Conservation (phyloP, 2,888 invertebrate genomes). For the Allophyes oxyacanthae region DNA sequence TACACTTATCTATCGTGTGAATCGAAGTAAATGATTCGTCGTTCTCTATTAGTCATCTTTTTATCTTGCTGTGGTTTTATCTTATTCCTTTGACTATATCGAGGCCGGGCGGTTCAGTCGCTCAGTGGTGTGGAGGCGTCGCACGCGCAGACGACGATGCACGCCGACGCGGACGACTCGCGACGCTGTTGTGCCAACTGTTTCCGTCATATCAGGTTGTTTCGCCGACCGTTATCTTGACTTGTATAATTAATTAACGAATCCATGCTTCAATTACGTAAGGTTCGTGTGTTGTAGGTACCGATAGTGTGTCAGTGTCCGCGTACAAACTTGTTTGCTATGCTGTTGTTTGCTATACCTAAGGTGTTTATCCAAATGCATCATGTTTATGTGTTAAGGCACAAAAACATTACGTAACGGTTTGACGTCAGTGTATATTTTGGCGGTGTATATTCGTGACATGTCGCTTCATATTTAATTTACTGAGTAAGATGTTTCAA, state of each 20-base stretch:
- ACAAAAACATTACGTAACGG: constrained; percentile 35
- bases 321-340: constrained; percentile 13
- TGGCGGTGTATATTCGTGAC: too few relatives aligned
- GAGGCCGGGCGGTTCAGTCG: constrained; percentile 49
- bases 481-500: too few relatives aligned
- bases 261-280: constrained; percentile 14
- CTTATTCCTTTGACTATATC: constrained; percentile 68
- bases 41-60: constrained; percentile 75
- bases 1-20: constrained; percentile 55
- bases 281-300: constrained; percentile 11
- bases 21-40: constrained; percentile 53
- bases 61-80: constrained; percentile 75
- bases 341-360: constrained; percentile 27
- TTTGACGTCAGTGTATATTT: constrained; percentile 24
- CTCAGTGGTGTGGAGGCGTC: constrained; percentile 54
- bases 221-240: constrained; percentile 29
- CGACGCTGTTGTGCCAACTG: constrained; percentile 60
- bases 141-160: constrained; percentile 59
- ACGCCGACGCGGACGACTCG: constrained; percentile 55
- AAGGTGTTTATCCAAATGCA: constrained; percentile 24
- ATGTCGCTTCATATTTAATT: too few relatives aligned
- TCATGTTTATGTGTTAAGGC: constrained; percentile 14
- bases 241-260: constrained; percentile 20
- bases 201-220: constrained; percentile 63
- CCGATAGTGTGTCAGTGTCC: constrained; percentile 31